Base-by-base conservation (phyloP, 2,797 vertebrate genomes). In the Natrix natrix region DNA sequence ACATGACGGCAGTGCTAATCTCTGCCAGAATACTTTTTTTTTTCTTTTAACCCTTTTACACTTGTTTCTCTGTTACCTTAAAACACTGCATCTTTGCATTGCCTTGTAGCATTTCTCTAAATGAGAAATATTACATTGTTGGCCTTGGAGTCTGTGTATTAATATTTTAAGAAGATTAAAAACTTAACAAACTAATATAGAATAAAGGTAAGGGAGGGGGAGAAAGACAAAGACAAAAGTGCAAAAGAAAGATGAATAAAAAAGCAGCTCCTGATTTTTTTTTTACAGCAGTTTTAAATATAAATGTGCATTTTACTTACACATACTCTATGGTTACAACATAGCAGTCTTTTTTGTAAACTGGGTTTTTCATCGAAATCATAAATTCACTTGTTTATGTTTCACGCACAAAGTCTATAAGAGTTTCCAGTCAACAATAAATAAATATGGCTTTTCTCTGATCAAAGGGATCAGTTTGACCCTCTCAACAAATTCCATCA, bases 81-180 rank as follows among this genome's bases (percentile, higher is more conserved):
- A 92, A 94, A 96, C 90, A 95, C 96, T 96, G 94, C 95, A 94
- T 96, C 93, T 92, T 86, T 95, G 59, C 93, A 89, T 88, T 94
- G 93, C 94, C 93, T 95, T 89, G 90, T 54, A 32, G 89, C 94
- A 96, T 56, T 90, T 48, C 94, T 95, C 94, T 94, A 93, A 88
- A 78, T 0, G 0, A 89, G 96, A 94, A 95, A 92, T 92, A 93
- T 92, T 94, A 94, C 61, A 91, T 66, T 91, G 2, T 92, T 95
- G 52, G 55, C 78, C 78, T 60, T 26, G 57, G 78, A 74, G 92
- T 37, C 22, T 54, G 91, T 74, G n/a, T 37, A 37, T 37, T 74
- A 37, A 17, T 17, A 37, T 8, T 1, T 16, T 69, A 17, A 37
- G 17, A 74, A 37, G 32, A 74, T 54, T 20, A 8, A 74, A 74